Base-by-base conservation (phyloP, 1,140 invertebrate species). In the Drosophila sechellia region DNA sequence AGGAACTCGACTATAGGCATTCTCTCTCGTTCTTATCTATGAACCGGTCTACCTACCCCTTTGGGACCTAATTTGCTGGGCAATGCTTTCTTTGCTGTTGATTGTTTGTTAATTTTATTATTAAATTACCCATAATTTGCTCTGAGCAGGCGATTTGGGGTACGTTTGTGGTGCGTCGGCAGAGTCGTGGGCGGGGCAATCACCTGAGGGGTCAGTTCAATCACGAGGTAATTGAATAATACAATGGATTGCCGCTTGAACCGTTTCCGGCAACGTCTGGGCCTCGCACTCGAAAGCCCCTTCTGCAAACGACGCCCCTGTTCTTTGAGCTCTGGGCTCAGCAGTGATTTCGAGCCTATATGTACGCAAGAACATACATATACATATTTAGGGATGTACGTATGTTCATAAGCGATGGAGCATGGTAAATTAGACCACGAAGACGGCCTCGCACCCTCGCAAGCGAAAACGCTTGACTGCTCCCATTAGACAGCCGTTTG, bases 401-500 rank as follows among this genome's bases (percentile, higher is more conserved):
- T 31, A n/a, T 35, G 20, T 12, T 4, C 2, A 20, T 15, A 27
- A 50, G 49, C 15, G 49, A 27, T 27, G 20, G 13, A 73, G 75
- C 81, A 48, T 52, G 61, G 59, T 61, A 79, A 84, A 77, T 84
- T 84, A 84, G 77, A 72, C 42, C 49, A 40, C 42, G 25, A 34
- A 22, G 22, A 34, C 49, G 49, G 6, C 17, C 31, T 35, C 49
- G 10, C 49, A 50, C 45, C 22, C 46, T 48, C 46, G 20, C 40
- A 45, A 5, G 34, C 40, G 31, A 46, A 58, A 64, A 59, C 69
- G 71, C 55, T 72, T 69, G 70, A 79, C 57, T 86, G 81, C 69
- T 55, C 83, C 81, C 78, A 87, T 87, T 86, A 87, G 83, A 66
- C 69, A 56, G 52, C 76, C 68, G 65, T 71, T 63, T 78, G 69